phyloP scores from a whole-genome alignment of 2,113 vertebrate genomes.

The Sardina pilchardus region DNA sequence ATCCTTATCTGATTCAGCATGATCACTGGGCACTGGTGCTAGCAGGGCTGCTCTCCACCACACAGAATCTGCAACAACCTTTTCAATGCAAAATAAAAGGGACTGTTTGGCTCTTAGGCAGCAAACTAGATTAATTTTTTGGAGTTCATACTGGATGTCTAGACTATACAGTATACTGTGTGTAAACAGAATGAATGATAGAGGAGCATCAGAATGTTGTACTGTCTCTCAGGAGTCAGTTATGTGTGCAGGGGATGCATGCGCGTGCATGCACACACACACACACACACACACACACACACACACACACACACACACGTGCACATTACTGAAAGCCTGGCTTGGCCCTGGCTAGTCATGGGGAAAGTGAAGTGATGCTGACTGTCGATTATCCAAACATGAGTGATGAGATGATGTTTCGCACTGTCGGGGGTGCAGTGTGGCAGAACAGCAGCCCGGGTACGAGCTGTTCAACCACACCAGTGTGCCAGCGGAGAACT shows the following conservation, averaged over 20 bases:
- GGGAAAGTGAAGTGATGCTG: constrained; percentile 6
- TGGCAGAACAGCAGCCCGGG: not conserved
- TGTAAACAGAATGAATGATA: not conserved
- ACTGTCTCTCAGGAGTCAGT: not conserved
- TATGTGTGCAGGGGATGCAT: not conserved
- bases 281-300: not conserved
- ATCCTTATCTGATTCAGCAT: not conserved
- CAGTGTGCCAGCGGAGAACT: not conserved
- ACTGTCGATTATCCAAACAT: constrained; percentile 4
- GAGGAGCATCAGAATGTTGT: not conserved
- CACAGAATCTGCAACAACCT: not conserved
- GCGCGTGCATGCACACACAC: not conserved
- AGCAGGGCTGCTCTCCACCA: not conserved
- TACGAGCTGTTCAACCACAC: not conserved
- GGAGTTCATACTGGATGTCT: not conserved
- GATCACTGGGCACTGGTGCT: not conserved
- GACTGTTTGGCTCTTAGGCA: not conserved
- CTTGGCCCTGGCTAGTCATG: not conserved
- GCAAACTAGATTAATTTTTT: not conserved
- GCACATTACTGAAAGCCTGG: not conserved
- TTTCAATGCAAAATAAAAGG: not conserved
- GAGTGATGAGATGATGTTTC: constrained; percentile 1
- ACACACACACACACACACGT: not conserved
- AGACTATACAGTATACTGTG: not conserved
- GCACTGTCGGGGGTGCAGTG: not conserved